Percentiles rank a stretch among this genome's conserved stretches.
These are phyloP conservation scores for Ferrisia virgata DNA, from an alignment of 2,888 invertebrate species.

Conservation along the genomic window DNA sequence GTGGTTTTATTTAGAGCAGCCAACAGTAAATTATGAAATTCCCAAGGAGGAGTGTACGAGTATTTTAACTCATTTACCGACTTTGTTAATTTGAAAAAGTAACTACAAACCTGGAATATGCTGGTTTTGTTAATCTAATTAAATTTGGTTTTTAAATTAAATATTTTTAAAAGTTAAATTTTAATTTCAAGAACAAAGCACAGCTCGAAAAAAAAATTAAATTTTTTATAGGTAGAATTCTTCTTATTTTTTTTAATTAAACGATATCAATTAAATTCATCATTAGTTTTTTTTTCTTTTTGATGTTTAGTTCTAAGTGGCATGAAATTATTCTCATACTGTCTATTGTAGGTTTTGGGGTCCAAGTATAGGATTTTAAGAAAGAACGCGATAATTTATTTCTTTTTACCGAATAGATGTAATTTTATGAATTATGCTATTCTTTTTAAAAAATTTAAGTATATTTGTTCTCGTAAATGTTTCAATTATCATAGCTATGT, in stretches of 20 bases:
- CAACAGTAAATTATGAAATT: neutral
- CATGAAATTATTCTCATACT: neutral
- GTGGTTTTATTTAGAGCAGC: neutral
- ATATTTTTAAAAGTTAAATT: neutral
- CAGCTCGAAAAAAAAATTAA: neutral
- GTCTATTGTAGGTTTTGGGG: no score
- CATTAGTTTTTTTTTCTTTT: neutral
- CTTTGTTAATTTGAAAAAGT: slow-evolving; percentile 14
- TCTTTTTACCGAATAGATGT: neutral
- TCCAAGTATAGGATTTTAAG: neutral
- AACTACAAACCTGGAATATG: neutral
- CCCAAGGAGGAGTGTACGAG: neutral
- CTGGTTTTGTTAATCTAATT: slow-evolving; percentile 6
- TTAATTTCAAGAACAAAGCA: neutral
- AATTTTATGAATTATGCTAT: neutral
- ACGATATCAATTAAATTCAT: neutral
- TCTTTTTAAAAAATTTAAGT: neutral
- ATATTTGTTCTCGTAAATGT: neutral
- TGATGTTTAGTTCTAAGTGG: neutral
- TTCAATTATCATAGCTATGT: neutral
- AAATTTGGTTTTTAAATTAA: slow-evolving; percentile 16
- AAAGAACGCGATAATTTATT: neutral
- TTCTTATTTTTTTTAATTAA: neutral
- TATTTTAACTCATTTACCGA: slow-evolving; percentile 6
- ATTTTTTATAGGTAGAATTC: neutral